These are phyloP conservation scores for Xerus rutilus DNA, from an alignment of 2,797 vertebrate species.

Conservation along the genomic window DNA sequence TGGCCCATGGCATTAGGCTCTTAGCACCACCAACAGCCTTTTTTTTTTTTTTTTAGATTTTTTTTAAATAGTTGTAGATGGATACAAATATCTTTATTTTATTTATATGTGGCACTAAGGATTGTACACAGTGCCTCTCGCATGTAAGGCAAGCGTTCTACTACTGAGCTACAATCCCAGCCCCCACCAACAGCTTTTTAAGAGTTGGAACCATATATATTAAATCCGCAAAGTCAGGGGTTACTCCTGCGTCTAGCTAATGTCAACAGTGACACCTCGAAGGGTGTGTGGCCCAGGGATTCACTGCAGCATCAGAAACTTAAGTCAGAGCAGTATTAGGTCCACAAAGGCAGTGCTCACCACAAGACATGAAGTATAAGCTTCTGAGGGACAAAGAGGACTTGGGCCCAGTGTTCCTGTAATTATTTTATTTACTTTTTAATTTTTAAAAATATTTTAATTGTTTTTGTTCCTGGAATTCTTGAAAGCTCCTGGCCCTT, in stretches of 20 bases:
- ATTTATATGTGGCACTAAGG: too few relatives aligned
- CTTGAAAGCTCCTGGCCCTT: neutral
- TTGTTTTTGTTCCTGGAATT: neutral
- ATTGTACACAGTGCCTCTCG: too few relatives aligned
- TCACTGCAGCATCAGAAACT: neutral
- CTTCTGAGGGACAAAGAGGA: neutral
- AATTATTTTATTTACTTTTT: neutral
- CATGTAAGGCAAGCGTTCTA: too few relatives aligned
- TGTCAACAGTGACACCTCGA: neutral
- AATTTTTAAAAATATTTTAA: too few relatives aligned
- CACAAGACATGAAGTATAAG: neutral
- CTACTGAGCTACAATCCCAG: too few relatives aligned
- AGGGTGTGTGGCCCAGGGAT: neutral
- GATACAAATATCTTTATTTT: too few relatives aligned
- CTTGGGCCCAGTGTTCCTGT: neutral
- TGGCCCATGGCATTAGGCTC: fast-evolving
- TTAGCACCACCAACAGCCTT: fast-evolving
- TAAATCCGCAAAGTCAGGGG: neutral
- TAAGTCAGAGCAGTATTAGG: neutral
- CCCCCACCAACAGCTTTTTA: neutral
- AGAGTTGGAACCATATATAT: neutral
- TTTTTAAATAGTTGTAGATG: too few relatives aligned
- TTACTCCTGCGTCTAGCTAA: neutral
- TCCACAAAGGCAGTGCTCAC: neutral
- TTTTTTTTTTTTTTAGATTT: too few relatives aligned